phyloP scores from a whole-genome alignment of 1,140 invertebrate genomes.

The Araneus ventricosus region DNA sequence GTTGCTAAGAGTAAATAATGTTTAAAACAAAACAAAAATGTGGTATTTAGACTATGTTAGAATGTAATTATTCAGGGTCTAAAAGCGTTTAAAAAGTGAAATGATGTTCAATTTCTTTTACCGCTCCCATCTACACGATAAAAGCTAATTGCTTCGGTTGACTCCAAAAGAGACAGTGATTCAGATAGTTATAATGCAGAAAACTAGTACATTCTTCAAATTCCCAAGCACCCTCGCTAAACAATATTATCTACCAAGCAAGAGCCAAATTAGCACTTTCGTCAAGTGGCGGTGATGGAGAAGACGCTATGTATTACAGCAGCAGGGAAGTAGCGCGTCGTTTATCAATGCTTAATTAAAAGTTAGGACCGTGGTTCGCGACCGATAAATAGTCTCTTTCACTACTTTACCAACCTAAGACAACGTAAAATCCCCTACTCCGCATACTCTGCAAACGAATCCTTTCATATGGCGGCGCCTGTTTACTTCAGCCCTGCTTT shows the following conservation, averaged over 20 bases:
- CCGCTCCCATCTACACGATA: neutral
- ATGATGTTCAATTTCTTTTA: neutral
- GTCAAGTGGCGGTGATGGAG: conserved; percentile 25
- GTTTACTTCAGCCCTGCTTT: conserved; percentile 45
- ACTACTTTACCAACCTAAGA: neutral
- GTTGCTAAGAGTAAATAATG: no score
- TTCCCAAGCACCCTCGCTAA: neutral
- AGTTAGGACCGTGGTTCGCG: conserved; percentile 17
- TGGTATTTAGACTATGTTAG: no score
- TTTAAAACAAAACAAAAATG: no score
- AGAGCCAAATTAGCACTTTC: conserved; percentile 33
- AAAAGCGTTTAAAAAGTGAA: neutral
- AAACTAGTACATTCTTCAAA: conserved; percentile 16
- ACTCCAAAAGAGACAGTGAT: conserved; percentile 1
- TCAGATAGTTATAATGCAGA: conserved; percentile 30
- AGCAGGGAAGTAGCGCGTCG: neutral
- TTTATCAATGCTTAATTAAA: conserved; percentile 60
- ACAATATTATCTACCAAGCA: conserved; percentile 20
- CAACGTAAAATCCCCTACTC: neutral
- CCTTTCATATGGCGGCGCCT: conserved; percentile 56
- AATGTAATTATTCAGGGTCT: neutral
- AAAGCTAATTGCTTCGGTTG: neutral
- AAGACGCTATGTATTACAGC: conserved; percentile 21
- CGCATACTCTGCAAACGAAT: neutral
- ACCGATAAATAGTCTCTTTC: conserved; percentile 42